Base-by-base conservation (phyloP, 2,888 invertebrate species). In the Eurytoma californica region DNA sequence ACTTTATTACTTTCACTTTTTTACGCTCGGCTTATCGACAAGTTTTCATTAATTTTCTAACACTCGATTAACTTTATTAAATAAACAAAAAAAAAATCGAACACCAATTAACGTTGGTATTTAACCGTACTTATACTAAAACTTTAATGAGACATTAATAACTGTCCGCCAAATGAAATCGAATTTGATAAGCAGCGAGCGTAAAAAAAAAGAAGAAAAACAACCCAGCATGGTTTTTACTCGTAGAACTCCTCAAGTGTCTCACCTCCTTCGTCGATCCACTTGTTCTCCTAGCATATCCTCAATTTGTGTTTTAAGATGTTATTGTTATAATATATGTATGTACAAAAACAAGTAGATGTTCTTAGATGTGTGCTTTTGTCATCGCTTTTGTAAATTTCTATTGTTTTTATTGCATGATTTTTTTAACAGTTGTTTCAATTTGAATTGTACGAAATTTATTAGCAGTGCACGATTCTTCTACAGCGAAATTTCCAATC, bases 21-120 rank as follows among this genome's bases (percentile, higher is more conserved):
- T 88, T 88, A 87, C 89, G 88, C 89, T 89, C 89, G 87, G 86
- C 85, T 81, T 76, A 72, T 75, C 65, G 30, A 9, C 24, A 20
- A 1, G 55, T 5, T 55, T 12, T 28, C 24, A 65, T 28, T 4
- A 12, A 53, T 67, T n/a, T n/a, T 12, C 20, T 57, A 57, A 57
- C 57, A 53, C 20, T 49, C 18, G 2, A 5, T 53, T 76, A 9
- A 60, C 13, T 30, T 73, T 39, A n/a, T 72, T 58, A 53, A 76
- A 63, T 76, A 61, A 79, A 77, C 39, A 12, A 65, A 16, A 60
- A 18, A 9, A 75, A n/a, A 39, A 61, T 28, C 47, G 30, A 3
- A 9, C 39, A 47, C 18, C 39, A 28, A 61, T 66, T 67, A 61
- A 61, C 61, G 57, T 53, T 68, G 72, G 67, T 18, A 57, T 24